Conservation (phyloP, 2,888 invertebrate species). For the Drosophila formosana region DNA sequence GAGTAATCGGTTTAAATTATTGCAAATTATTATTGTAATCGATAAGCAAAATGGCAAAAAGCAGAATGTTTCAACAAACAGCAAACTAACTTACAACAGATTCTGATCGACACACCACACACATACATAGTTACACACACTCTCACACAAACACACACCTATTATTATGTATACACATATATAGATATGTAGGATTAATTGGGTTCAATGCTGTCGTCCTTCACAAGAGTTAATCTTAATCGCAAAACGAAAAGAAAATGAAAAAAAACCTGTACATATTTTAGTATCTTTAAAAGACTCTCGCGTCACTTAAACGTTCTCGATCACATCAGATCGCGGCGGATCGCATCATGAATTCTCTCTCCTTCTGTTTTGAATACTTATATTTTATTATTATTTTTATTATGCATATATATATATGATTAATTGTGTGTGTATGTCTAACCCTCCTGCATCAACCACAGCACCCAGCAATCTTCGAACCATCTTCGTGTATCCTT, state of each 20-base stretch:
- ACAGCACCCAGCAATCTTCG: background rate
- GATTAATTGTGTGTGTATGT: slow-evolving; percentile 54
- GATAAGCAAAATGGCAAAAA: slow-evolving; percentile 44
- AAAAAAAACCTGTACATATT: slow-evolving; percentile 70
- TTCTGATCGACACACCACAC: slow-evolving; percentile 19
- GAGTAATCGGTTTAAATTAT: slow-evolving; percentile 70
- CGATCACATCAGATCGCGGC: slow-evolving; percentile 35
- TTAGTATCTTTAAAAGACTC: slow-evolving; percentile 67
- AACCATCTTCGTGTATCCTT: slow-evolving; percentile 6
- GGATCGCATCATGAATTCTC: slow-evolving; percentile 20
- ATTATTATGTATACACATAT: slow-evolving; percentile 49
- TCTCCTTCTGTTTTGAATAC: slow-evolving; percentile 16
- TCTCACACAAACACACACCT: slow-evolving; percentile 47
- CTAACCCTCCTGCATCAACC: slow-evolving; percentile 14
- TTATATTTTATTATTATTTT: slow-evolving; percentile 5
- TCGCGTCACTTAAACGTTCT: slow-evolving; percentile 46
- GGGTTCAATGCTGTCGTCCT: slow-evolving; percentile 76
- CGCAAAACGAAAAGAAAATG: slow-evolving; percentile 29
- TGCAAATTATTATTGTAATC: slow-evolving; percentile 65
- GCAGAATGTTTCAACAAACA: slow-evolving; percentile 21
- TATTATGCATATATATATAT: slow-evolving; percentile 8
- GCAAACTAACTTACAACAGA: slow-evolving; percentile 45
- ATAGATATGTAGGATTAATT: slow-evolving; percentile 59
- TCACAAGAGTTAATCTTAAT: slow-evolving; percentile 62
- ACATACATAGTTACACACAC: slow-evolving; percentile 11